phyloP scores from a whole-genome alignment of 1,140 invertebrate genomes.

The Macrobrachium nipponense region DNA sequence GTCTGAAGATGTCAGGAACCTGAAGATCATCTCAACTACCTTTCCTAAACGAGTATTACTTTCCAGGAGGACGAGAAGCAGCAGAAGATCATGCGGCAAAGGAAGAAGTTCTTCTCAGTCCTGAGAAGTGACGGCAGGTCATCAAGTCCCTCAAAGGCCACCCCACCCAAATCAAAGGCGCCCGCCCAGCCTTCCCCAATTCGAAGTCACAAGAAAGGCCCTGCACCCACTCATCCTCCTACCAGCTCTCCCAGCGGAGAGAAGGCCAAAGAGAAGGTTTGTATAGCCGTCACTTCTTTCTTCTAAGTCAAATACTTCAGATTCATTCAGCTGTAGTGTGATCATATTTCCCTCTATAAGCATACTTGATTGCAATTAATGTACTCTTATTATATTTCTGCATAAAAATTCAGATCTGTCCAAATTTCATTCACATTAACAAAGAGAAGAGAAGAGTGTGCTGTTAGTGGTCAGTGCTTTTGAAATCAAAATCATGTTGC shows the following conservation, averaged over 20 bases:
- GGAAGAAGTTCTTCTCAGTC: constrained; percentile 56
- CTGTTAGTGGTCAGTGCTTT: too few species aligned
- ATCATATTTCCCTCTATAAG: too few species aligned
- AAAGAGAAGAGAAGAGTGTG: too few species aligned
- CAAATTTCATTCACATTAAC: too few species aligned
- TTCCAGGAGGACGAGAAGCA: constrained; percentile 49
- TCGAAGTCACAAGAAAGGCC: not conserved
- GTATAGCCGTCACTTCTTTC: not conserved
- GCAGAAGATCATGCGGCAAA: constrained; percentile 45
- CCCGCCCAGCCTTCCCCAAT: not conserved
- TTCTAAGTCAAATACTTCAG: too few species aligned
- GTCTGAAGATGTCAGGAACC: too few species aligned
- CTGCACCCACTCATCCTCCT: not conserved
- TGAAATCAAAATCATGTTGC: too few species aligned
- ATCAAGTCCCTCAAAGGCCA: constrained; percentile 14
- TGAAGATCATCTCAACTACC: too few species aligned
- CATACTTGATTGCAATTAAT: too few species aligned
- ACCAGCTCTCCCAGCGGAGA: not conserved
- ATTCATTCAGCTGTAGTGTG: too few species aligned
- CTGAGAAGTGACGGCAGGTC: constrained; percentile 41
- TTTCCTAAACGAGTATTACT: not conserved
- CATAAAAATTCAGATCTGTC: too few species aligned
- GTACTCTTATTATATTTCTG: too few species aligned
- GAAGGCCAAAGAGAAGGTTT: constrained; percentile 15
- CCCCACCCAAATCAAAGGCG: not conserved